Evolutionary conservation across 2,797 vertebrate genomes (phyloP).

Genomic region (Typhlichthys eigenmanni): DNA sequence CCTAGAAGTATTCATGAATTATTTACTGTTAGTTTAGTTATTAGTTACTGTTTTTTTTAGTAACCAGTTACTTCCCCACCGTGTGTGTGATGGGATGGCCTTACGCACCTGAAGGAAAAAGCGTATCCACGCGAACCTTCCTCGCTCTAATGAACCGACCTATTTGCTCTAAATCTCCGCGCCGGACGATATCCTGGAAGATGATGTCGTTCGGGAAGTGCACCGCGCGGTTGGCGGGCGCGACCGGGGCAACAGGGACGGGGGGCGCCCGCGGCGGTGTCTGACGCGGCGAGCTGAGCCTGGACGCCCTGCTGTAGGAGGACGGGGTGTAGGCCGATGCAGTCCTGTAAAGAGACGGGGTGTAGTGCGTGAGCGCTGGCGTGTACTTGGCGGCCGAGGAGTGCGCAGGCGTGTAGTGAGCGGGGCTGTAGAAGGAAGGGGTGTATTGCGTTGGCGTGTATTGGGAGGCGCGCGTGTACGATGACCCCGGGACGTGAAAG

Average conservation of each 20-base stretch:
- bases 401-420: conserved; percentile 62
- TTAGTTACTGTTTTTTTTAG: too few relatives aligned
- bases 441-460: conserved; percentile 40
- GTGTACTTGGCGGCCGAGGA: conserved; percentile 57
- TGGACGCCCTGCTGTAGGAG: conserved; percentile 62
- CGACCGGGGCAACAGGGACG: conserved; percentile 47
- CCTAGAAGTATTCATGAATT: too few relatives aligned
- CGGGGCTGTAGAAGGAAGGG: conserved; percentile 15
- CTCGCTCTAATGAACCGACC: conserved; percentile 91
- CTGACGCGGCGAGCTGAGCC: conserved; percentile 48
- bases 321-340: conserved; percentile 58
- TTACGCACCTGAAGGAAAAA: conserved; percentile 89
- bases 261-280: conserved; percentile 46
- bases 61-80: too few relatives aligned
- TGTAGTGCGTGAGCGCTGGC: conserved; percentile 51
- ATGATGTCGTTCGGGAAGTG: conserved; percentile 91
- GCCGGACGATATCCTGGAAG: conserved; percentile 91
- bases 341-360: conserved; percentile 48
- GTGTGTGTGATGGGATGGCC: background rate
- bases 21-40: too few relatives aligned
- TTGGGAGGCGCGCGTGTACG: conserved; percentile 71
- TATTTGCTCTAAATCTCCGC: conserved; percentile 92
- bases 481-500: conserved; percentile 70
- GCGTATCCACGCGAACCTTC: conserved; percentile 89
- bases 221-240: conserved; percentile 78